Evolutionary conservation across 2,113 vertebrate species (phyloP).

Genomic region (Petrocephalus zakoni): DNA sequence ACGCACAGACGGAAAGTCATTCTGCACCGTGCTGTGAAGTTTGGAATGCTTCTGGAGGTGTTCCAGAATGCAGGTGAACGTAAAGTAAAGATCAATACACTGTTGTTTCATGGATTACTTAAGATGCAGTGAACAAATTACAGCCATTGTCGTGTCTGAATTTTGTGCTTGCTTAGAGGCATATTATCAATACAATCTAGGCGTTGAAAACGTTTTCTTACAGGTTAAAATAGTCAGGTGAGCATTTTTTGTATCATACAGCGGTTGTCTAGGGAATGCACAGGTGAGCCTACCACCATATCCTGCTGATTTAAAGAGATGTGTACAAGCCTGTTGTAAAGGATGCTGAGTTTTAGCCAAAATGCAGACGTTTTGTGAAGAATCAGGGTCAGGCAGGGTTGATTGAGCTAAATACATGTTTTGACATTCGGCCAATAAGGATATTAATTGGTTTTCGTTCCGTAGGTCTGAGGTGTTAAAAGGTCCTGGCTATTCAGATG

Average conservation of each 20-base stretch:
- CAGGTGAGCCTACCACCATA: not conserved
- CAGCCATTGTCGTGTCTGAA: not conserved
- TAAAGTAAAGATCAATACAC: not conserved
- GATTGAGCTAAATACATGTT: not conserved
- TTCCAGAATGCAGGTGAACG: not conserved
- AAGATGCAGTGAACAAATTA: not conserved
- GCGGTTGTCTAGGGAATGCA: not conserved
- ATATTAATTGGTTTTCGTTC: slow-evolving; percentile 7
- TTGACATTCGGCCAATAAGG: not conserved
- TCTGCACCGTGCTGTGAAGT: not conserved
- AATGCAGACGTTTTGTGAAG: not conserved
- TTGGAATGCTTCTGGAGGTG: not conserved
- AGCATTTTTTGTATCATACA: not conserved
- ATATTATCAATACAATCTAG: not conserved
- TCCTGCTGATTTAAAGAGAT: not conserved
- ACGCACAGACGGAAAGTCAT: not conserved
- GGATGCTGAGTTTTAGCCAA: not conserved
- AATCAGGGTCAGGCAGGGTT: not conserved
- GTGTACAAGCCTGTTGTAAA: not conserved
- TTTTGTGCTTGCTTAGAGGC: not conserved
- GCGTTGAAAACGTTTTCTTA: not conserved
- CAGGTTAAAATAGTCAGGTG: not conserved
- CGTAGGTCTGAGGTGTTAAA: not conserved
- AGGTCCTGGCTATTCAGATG: not conserved
- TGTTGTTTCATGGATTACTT: not conserved